Base-by-base conservation (phyloP, 2,888 invertebrate species). In the Syrista parreyssii region DNA sequence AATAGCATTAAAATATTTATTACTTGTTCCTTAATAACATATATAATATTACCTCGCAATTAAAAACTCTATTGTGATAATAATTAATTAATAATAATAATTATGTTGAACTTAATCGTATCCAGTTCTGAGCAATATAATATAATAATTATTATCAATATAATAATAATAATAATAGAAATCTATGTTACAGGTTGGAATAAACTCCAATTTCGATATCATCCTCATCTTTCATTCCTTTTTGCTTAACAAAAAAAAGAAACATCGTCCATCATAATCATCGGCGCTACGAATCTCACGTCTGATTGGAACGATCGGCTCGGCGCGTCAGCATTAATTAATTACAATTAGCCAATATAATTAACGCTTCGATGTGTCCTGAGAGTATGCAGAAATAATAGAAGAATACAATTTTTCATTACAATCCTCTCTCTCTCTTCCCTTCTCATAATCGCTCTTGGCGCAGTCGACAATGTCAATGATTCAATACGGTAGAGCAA, bases 1-100 rank as follows among this genome's bases (percentile, higher is more conserved):
- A 78, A 55, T 87, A 86, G 84, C 85, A 86, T 86, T 87, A 85
- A 88, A 87, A 86, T 87, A 86, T 88, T 88, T 88, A 88, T 88
- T 86, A 85, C 80, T 84, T 79, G 79, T 85, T 84, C 82, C 82
- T 84, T 83, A 83, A 83, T 86, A 87, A 87, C 55, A 55, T 23
- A 55, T 83, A 85, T 80, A 82, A 81, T 83, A 82, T 85, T 84
- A 85, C 79, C 81, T 80, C 82, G 80, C 77, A 84, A 82, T 84
- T 81, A 80, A 80, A 79, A 82, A 81, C 81, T 79, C 76, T 73
- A 79, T 82, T 77, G 73, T 79, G 76, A 79, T 82, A 76, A 77
- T 79, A 81, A 84, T 81, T 79, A 40, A 82, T 71, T 80, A 80
- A 68, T 77, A 79, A 84, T 82, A 80, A 77, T 82, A 76, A 80